These are phyloP conservation scores for Latheticus oryzae DNA, from an alignment of 2,888 invertebrate species.

Conservation along the genomic window DNA sequence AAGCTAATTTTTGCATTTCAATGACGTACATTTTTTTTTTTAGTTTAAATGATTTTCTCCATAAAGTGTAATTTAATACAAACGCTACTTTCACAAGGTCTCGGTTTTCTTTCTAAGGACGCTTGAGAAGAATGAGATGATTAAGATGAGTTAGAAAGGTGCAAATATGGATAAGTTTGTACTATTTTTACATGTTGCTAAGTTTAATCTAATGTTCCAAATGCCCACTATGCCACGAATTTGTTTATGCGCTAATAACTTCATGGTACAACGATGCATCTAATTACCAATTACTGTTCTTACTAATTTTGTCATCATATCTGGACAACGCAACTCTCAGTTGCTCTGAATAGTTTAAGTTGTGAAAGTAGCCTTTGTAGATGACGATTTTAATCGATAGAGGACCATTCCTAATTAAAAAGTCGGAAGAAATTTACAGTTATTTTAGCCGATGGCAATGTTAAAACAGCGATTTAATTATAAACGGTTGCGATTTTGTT, in stretches of 20 bases:
- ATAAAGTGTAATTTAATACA: slow-evolving; percentile 29
- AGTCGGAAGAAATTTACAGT: slow-evolving; percentile 16
- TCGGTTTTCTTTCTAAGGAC: slow-evolving; percentile 38
- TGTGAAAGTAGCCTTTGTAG: slow-evolving; percentile 24
- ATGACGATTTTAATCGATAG: slow-evolving; percentile 18
- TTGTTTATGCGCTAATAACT: slow-evolving; percentile 26
- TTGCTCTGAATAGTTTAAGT: slow-evolving; percentile 8
- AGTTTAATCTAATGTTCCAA: slow-evolving; percentile 8
- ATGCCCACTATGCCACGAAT: slow-evolving; percentile 14
- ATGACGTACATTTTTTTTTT: slow-evolving; percentile 18
- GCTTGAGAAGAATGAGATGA: too few species aligned
- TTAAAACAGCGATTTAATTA: slow-evolving; percentile 10
- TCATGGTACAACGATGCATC: slow-evolving; percentile 9
- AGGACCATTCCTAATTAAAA: slow-evolving; percentile 21
- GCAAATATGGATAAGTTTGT: too few species aligned
- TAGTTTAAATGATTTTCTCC: slow-evolving; percentile 27
- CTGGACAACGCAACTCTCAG: slow-evolving; percentile 4
- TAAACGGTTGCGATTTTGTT: background rate
- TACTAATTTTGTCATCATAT: slow-evolving; percentile 1
- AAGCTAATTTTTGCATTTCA: too few species aligned
- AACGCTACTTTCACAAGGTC: slow-evolving; percentile 38
- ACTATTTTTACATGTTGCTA: too few species aligned
- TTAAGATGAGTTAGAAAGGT: too few species aligned
- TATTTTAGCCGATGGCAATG: slow-evolving; percentile 5
- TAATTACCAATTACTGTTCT: slow-evolving; percentile 15